These are phyloP conservation scores for Ditylenchus weischeri DNA, from an alignment of 2,888 invertebrate species.

Conservation along the genomic window DNA sequence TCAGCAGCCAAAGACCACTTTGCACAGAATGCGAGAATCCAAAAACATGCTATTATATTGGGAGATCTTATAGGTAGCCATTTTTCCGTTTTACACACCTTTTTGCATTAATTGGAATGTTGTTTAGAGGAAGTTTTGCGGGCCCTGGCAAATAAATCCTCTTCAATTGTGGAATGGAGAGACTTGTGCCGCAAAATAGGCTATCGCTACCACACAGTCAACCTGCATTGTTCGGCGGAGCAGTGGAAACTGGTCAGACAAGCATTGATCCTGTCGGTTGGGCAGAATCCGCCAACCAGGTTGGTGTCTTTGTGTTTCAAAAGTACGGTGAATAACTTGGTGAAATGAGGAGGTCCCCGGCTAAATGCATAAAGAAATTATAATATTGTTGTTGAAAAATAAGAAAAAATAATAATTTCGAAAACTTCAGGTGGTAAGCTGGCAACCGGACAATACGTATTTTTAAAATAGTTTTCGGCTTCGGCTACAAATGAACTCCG, in stretches of 20 bases:
- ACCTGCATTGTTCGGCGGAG: constrained; percentile 43
- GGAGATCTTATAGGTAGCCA: constrained; percentile 31
- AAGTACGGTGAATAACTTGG: neutral
- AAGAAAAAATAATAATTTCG: too few species aligned
- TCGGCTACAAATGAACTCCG: too few species aligned
- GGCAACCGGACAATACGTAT: too few species aligned
- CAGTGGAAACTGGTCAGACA: constrained; percentile 51
- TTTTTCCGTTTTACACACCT: neutral
- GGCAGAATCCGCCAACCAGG: constrained; percentile 26
- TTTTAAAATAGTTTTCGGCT: too few species aligned
- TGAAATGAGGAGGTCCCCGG: too few species aligned
- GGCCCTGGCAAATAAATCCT: constrained; percentile 27
- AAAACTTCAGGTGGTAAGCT: too few species aligned
- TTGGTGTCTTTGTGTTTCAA: neutral
- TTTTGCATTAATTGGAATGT: neutral
- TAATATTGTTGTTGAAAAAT: too few species aligned
- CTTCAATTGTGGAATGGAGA: constrained; percentile 35
- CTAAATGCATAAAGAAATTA: too few species aligned
- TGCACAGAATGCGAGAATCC: constrained; percentile 18
- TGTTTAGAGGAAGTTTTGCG: constrained; percentile 30
- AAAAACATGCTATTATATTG: constrained; percentile 27
- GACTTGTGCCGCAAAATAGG: constrained; percentile 39
- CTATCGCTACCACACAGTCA: constrained; percentile 36
- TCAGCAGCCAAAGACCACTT: constrained; percentile 15
- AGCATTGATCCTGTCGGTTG: constrained; percentile 30